Conservation (phyloP, 2,797 vertebrate species). For the Eleutherodactylus coqui region DNA sequence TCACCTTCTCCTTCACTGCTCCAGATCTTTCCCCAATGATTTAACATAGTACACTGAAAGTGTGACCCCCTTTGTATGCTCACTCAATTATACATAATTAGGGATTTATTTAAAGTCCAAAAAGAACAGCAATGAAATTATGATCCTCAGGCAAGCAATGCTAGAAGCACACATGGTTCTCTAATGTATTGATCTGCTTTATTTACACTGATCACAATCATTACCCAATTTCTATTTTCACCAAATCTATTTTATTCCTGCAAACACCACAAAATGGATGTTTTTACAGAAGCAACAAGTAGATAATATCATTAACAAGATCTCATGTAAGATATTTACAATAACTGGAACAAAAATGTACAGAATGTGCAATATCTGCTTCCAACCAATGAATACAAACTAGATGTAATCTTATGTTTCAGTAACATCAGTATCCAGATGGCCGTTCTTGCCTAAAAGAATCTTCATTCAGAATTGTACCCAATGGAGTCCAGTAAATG, state of each 20-base stretch:
- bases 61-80: neutral
- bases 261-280: neutral
- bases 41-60: neutral
- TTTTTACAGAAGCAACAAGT: conserved; percentile 14
- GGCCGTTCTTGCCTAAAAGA: neutral
- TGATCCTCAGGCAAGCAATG: neutral
- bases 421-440: neutral
- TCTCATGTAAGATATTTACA: conserved; percentile 40
- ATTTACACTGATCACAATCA: conserved; percentile 25
- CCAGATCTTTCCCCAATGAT: neutral
- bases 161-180: neutral
- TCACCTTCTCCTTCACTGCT: neutral
- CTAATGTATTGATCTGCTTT: neutral
- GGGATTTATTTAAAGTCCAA: neutral
- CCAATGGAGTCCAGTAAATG: neutral
- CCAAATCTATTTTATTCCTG: conserved; percentile 23
- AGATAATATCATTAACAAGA: conserved; percentile 30
- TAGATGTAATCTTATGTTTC: neutral
- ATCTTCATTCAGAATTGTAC: neutral
- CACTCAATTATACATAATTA: neutral
- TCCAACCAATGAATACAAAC: conserved; percentile 5
- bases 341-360: conserved; percentile 6
- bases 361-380: conserved; percentile 15
- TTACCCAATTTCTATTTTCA: conserved; percentile 46
- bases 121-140: neutral